Evolutionary conservation across 2,797 vertebrate genomes (phyloP).

Genomic region (Tenualosa ilisha): DNA sequence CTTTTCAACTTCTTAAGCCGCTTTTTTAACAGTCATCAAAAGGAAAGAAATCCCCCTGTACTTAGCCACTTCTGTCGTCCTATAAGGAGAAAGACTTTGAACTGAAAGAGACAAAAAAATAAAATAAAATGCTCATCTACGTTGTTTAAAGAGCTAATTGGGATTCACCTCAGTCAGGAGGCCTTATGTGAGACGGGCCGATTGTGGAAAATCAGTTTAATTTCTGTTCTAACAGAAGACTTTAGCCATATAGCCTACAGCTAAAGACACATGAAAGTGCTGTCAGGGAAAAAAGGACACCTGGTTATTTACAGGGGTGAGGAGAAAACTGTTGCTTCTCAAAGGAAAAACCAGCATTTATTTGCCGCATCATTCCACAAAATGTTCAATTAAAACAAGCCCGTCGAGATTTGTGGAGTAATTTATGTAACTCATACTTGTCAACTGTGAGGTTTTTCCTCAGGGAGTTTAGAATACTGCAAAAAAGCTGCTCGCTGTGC

Average conservation of each 20-base stretch:
- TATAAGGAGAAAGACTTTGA: slow-evolving; percentile 59
- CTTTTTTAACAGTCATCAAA: slow-evolving; percentile 44
- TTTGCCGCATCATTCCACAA: slow-evolving; percentile 20
- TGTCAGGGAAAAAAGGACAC: background rate
- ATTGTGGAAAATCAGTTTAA: background rate
- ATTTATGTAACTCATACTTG: slow-evolving; percentile 12
- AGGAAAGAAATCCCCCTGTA: slow-evolving; percentile 59
- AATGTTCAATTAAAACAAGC: slow-evolving; percentile 37
- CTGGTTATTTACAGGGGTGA: background rate
- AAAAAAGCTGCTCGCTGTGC: background rate
- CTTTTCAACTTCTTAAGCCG: background rate
- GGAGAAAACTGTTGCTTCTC: background rate
- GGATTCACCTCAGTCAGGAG: slow-evolving; percentile 59
- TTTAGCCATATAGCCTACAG: background rate
- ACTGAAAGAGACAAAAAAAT: slow-evolving; percentile 47
- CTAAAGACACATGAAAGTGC: background rate
- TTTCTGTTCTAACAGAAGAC: background rate
- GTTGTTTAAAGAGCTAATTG: slow-evolving; percentile 55
- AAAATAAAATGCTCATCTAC: slow-evolving; percentile 54
- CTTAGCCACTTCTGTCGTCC: slow-evolving; percentile 40
- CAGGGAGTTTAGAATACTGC: background rate
- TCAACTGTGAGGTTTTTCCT: background rate
- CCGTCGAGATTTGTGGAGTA: slow-evolving; percentile 7
- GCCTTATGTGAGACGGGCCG: slow-evolving; percentile 63
- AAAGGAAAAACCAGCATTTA: background rate